Conservation (phyloP, 2,888 invertebrate species). For the Mythimna lalbum region DNA sequence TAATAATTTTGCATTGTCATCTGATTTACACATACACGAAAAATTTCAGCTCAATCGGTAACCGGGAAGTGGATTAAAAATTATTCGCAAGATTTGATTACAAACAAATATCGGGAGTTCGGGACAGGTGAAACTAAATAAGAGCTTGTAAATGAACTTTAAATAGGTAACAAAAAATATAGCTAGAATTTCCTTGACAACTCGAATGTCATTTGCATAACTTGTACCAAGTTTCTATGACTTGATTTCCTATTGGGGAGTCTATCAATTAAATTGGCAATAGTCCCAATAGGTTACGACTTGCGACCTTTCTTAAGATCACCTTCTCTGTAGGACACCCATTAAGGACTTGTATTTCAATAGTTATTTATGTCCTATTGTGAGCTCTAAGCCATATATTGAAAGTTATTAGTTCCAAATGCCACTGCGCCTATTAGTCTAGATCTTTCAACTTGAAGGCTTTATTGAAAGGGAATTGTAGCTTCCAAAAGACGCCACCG, state of each 20-base stretch:
- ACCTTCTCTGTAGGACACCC: not conserved
- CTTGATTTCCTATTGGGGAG: not conserved
- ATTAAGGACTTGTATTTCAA: not conserved
- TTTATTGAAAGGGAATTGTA: not conserved
- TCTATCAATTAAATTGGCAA: not conserved
- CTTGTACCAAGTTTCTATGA: not conserved
- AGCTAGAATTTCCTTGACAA: too few species aligned
- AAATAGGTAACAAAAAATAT: too few species aligned
- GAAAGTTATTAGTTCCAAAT: slow-evolving; percentile 6
- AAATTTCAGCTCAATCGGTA: too few species aligned
- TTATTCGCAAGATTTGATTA: too few species aligned
- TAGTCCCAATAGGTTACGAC: not conserved
- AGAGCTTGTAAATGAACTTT: too few species aligned
- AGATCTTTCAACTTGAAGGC: not conserved
- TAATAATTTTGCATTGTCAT: too few species aligned
- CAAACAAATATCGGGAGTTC: too few species aligned
- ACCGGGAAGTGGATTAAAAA: too few species aligned
- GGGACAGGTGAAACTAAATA: too few species aligned
- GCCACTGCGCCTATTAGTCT: not conserved
- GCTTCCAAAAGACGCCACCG: not conserved
- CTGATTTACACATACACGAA: too few species aligned
- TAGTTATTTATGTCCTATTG: slow-evolving; percentile 12
- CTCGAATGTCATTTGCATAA: slow-evolving; percentile 6
- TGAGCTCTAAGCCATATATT: not conserved
- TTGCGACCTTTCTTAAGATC: not conserved